Evolutionary conservation across 2,113 vertebrate genomes (phyloP).

Genomic region (Zosterops lateralis): DNA sequence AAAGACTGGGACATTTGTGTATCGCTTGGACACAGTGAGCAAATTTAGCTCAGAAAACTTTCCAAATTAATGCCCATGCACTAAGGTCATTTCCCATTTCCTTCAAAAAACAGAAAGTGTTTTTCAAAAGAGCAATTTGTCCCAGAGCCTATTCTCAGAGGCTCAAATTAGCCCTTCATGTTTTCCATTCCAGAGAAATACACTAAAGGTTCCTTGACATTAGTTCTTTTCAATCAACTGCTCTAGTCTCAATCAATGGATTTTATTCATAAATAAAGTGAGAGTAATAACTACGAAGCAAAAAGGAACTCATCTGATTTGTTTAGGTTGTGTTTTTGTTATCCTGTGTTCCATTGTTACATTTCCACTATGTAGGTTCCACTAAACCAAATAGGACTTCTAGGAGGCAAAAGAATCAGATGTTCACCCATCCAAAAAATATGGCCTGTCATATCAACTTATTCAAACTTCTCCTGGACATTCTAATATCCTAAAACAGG

Average conservation of each 20-base stretch:
- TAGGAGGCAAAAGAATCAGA: background rate
- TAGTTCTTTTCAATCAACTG: background rate
- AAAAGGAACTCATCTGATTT: background rate
- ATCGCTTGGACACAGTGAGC: background rate
- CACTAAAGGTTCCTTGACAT: background rate
- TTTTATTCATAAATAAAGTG: background rate
- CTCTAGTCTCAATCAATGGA: background rate
- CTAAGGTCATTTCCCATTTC: slow-evolving; percentile 30
- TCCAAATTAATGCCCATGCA: slow-evolving; percentile 25
- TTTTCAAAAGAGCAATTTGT: slow-evolving; percentile 9
- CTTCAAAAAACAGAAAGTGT: slow-evolving; percentile 16
- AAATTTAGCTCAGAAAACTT: slow-evolving; percentile 6
- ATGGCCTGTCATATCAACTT: background rate
- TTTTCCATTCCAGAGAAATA: slow-evolving; percentile 13
- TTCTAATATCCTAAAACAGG: background rate
- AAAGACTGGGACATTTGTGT: background rate
- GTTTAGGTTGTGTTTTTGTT: background rate
- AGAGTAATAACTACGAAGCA: background rate
- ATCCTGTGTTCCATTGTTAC: background rate
- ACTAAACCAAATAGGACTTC: background rate
- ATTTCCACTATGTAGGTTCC: background rate
- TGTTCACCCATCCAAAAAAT: background rate
- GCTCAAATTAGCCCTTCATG: background rate
- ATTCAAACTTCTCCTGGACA: background rate
- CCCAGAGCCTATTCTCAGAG: slow-evolving; percentile 15